phyloP scores from a whole-genome alignment of 2,113 vertebrate genomes.

The Antechinus flavipes region DNA sequence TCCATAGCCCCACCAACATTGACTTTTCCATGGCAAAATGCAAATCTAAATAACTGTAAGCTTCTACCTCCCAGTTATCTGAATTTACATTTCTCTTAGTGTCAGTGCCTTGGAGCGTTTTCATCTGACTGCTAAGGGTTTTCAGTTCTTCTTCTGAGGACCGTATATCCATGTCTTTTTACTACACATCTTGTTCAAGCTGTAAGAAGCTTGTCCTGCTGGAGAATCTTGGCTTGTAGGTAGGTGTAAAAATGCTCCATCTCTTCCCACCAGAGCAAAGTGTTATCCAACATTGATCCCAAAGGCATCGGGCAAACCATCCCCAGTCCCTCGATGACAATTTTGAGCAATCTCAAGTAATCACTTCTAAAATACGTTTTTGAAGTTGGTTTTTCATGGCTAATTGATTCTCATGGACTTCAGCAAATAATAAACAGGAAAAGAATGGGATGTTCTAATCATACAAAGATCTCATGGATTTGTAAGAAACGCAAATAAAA shows the following conservation, averaged over 20 bases:
- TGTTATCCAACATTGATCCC: background rate
- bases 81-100: background rate
- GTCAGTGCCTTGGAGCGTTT: background rate
- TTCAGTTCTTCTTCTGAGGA: background rate
- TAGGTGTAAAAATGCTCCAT: background rate
- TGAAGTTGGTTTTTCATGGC: conserved; percentile 13
- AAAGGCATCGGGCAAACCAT: background rate
- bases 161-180: background rate
- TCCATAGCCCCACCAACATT: background rate
- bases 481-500: background rate
- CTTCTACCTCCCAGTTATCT: background rate
- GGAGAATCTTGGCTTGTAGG: background rate
- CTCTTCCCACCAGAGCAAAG: background rate
- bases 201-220: background rate
- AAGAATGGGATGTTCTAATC: conserved; percentile 24
- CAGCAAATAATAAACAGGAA: background rate
- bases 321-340: conserved; percentile 51
- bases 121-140: background rate
- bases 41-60: too few species aligned
- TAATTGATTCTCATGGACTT: background rate
- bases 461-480: conserved; percentile 24
- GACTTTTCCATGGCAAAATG: background rate
- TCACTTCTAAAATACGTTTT: conserved; percentile 45
- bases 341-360: conserved; percentile 58
- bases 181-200: background rate